A percentile compares a stretch with the other conserved stretches of the same genome.
phyloP scores from a whole-genome alignment of 2,797 vertebrate species.

The Cuniculus paca region DNA sequence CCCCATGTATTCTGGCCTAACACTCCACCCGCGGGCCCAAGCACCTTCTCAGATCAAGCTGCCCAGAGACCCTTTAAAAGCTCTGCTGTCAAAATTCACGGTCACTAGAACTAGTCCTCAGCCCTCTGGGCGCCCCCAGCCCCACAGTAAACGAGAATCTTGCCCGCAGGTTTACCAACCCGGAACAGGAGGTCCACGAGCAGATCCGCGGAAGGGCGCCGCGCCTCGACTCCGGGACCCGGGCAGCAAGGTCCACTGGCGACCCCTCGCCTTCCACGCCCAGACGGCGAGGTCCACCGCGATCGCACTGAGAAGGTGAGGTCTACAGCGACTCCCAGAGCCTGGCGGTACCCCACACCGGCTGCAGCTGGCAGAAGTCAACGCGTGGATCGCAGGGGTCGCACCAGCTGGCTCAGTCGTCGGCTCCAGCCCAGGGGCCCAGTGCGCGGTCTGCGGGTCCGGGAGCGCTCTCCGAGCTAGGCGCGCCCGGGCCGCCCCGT shows the following conservation, averaged over 20 bases:
- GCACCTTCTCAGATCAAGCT: not conserved
- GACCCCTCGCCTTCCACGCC: not conserved
- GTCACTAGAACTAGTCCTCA: not conserved
- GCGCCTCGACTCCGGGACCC: not conserved
- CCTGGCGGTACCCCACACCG: not conserved
- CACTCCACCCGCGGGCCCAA: not conserved
- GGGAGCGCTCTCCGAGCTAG: rapidly evolving
- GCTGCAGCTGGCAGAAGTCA: not conserved
- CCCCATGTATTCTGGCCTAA: not conserved
- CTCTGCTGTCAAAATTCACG: not conserved
- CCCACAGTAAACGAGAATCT: not conserved
- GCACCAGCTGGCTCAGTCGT: slow-evolving; percentile 58
- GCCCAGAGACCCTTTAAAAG: not conserved
- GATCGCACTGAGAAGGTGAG: not conserved
- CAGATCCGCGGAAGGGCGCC: not conserved
- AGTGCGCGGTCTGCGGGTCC: not conserved
- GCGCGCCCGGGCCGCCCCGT: not conserved
- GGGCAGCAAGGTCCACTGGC: not conserved
- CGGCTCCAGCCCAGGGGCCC: not conserved
- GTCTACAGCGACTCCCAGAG: not conserved
- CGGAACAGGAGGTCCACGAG: not conserved
- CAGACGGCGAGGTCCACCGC: not conserved
- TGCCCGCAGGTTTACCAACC: not conserved
- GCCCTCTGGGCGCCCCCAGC: not conserved
- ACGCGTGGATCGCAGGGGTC: not conserved